phyloP scores from a whole-genome alignment of 2,113 vertebrate species.

The Echinops telfairi region DNA sequence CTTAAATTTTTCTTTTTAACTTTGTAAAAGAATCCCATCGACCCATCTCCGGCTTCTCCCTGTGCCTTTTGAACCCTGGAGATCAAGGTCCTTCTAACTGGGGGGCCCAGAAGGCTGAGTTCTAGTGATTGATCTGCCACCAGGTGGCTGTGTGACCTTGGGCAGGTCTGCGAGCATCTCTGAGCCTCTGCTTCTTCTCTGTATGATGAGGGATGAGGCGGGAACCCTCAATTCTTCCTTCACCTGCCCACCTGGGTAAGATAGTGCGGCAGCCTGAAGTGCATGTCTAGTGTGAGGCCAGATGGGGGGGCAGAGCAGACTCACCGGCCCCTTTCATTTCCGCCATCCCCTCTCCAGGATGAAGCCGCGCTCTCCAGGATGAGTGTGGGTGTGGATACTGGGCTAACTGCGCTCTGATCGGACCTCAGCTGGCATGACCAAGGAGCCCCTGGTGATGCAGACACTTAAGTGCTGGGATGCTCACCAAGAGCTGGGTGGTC shows the following conservation, averaged over 20 bases:
- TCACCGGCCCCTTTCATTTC: not conserved
- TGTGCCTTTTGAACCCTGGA: conserved; percentile 15
- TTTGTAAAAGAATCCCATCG: conserved; percentile 11
- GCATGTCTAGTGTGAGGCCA: not conserved
- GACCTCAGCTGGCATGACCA: not conserved
- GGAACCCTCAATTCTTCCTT: not conserved
- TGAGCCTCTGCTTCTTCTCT: not conserved
- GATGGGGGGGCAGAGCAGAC: not conserved
- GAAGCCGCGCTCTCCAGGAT: no score
- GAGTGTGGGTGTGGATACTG: not conserved
- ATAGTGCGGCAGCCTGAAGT: not conserved
- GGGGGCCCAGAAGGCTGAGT: not conserved
- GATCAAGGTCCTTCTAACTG: not conserved
- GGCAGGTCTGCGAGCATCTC: not conserved
- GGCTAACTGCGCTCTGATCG: not conserved
- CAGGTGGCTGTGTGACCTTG: not conserved
- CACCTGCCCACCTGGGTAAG: not conserved
- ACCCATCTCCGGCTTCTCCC: not conserved
- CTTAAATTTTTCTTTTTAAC: not conserved
- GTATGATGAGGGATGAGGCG: not conserved
- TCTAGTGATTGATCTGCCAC: not conserved
- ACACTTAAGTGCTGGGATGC: not conserved
- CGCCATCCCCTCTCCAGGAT: not conserved
- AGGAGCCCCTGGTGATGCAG: not conserved
- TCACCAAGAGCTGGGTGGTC: not conserved